phyloP scores from a whole-genome alignment of 2,797 vertebrate species.

The Acomys russatus region DNA sequence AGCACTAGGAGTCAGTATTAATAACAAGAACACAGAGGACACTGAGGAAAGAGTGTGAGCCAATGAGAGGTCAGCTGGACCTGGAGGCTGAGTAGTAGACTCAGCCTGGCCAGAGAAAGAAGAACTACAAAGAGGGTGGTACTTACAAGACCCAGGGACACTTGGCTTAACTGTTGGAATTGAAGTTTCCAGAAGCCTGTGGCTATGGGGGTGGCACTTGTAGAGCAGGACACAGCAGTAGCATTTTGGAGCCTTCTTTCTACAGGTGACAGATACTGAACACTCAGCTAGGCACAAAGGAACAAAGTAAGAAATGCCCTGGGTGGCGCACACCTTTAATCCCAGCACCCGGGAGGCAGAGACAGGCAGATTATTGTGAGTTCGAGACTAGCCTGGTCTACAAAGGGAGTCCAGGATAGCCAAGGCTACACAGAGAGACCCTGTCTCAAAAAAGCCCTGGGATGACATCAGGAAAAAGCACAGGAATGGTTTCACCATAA shows the following conservation, averaged over 20 bases:
- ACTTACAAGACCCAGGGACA: rapidly evolving
- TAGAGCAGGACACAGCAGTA: neutral
- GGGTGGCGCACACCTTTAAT: too few species aligned
- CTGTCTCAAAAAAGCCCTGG: too few species aligned
- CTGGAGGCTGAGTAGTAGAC: neutral
- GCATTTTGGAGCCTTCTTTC: neutral
- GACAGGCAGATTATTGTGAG: too few species aligned
- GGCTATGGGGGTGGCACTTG: rapidly evolving
- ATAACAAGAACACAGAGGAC: neutral
- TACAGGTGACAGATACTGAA: too few species aligned
- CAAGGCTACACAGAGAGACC: too few species aligned
- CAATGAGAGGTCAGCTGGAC: neutral
- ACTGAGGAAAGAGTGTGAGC: neutral
- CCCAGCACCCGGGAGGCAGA: too few species aligned
- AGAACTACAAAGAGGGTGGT: neutral
- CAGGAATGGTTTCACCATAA: neutral
- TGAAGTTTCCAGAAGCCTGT: neutral
- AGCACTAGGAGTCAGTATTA: too few species aligned
- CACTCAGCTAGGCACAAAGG: neutral
- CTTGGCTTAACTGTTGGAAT: neutral
- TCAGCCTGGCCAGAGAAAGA: neutral
- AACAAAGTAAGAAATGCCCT: neutral
- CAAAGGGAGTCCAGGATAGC: too few species aligned
- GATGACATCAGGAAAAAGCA: neutral
- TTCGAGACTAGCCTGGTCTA: too few species aligned